These are phyloP conservation scores for Opisthocomus hoazin DNA, from an alignment of 2,113 vertebrate species.

Conservation along the genomic window DNA sequence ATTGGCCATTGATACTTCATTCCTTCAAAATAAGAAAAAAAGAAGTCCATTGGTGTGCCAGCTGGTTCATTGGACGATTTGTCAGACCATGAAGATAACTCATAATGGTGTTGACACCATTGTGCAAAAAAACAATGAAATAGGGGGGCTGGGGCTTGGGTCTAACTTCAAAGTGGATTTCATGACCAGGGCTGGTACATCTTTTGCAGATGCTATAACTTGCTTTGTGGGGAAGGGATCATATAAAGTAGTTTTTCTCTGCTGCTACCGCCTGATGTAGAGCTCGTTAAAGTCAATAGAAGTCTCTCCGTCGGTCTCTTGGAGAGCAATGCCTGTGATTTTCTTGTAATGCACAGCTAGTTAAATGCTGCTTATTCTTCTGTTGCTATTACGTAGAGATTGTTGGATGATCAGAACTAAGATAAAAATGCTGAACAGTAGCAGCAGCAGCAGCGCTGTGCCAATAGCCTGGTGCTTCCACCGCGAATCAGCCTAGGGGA, in stretches of 20 bases:
- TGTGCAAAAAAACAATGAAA: not conserved
- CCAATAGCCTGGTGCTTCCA: not conserved
- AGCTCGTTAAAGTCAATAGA: not conserved
- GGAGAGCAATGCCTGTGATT: not conserved
- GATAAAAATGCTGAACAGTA: not conserved
- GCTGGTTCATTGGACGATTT: not conserved
- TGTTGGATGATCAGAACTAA: not conserved
- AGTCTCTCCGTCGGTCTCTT: not conserved
- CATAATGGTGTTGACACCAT: not conserved
- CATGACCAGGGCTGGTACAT: not conserved
- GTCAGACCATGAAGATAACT: not conserved
- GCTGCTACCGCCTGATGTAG: not conserved
- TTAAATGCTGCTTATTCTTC: not conserved
- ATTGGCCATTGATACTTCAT: not conserved
- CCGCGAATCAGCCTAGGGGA: fast-evolving
- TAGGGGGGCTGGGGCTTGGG: not conserved
- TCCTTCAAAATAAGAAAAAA: not conserved
- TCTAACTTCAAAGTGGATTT: not conserved
- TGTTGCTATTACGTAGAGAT: fast-evolving
- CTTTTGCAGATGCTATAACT: not conserved
- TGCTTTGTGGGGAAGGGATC: not conserved
- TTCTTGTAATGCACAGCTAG: not conserved
- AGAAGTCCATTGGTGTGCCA: not conserved
- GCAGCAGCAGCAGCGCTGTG: not conserved
- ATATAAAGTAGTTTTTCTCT: not conserved